phyloP scores from a whole-genome alignment of 2,113 vertebrate species.

The Erpornis zantholeuca region DNA sequence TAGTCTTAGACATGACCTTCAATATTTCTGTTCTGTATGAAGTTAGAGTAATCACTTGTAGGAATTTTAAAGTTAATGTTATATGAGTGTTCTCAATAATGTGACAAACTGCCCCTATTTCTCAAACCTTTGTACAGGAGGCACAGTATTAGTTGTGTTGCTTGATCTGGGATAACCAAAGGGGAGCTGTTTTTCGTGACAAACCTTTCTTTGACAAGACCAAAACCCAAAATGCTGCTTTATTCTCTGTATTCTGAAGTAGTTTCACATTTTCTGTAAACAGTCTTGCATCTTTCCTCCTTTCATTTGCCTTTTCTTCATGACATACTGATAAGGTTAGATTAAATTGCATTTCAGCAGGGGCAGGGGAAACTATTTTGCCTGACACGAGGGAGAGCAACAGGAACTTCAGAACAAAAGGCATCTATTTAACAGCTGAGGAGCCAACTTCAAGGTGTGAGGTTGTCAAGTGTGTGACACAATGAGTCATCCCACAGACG shows the following conservation, averaged over 20 bases:
- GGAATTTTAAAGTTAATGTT: neutral
- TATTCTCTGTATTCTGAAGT: neutral
- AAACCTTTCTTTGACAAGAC: neutral
- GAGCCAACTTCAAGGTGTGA: neutral
- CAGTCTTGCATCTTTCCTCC: neutral
- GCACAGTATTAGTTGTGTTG: neutral
- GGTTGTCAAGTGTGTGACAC: neutral
- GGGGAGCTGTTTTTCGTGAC: fast-evolving
- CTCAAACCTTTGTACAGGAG: neutral
- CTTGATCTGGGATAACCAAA: neutral
- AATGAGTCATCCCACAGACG: neutral
- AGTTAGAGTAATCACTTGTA: neutral
- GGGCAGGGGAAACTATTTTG: neutral
- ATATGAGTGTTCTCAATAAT: neutral
- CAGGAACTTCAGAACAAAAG: neutral
- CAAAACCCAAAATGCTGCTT: neutral
- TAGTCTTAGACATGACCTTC: neutral
- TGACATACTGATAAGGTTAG: fast-evolving
- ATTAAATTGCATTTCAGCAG: neutral
- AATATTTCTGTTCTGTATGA: neutral
- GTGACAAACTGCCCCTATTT: neutral
- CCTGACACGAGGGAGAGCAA: neutral
- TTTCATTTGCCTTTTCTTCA: neutral
- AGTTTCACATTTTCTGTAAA: neutral
- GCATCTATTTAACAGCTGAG: neutral